Base-by-base conservation (phyloP, 1,140 invertebrate genomes). In the Danaus melanippus region DNA sequence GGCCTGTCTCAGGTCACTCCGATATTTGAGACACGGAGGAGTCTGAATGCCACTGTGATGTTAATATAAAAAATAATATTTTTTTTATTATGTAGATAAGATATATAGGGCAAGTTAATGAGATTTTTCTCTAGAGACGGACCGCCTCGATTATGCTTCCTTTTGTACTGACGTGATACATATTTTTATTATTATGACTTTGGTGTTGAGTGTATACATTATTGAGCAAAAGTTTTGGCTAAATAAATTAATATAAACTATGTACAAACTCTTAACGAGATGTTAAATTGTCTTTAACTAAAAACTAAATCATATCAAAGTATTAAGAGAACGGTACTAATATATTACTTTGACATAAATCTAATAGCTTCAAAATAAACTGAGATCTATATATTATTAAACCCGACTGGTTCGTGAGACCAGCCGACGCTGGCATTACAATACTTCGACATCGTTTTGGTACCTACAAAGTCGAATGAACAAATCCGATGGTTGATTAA, bases 221-320 rank as follows among this genome's bases (percentile, higher is more conserved):
- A 86, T 86, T 84, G 83, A 86, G 83, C 83, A 86, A 86, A 83
- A 79, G 21, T 76, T 82, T 83, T 82, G 76, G 76, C 75, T 79
- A 84, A 80, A 82, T 78, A 84, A 86, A 80, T 80, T 84, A 82
- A 68, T 69, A 76, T 47, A 80, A 66, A 75, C 67, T 80, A 82
- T 76, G 59, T 84, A 81, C 72, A 80, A 69, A 62, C 73, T 54
- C 50, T 69, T 75, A 73, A 62, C 57, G 67, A 69, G 71, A 75
- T 78, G 69, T 73, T 76, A 77, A 78, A 74, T 55, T 81, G 79
- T 84, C 80, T 81, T 81, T 79, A 76, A 76, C 68, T 64, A 76
- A 77, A 77, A 70, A 75, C 54, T 65, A 58, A 62, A 69, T 66
- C 21, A 64, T 74, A 74, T 60, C 69, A 65, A 69, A 54, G 56